Conservation (phyloP, 2,113 vertebrate genomes). For the Psophia crepitans region DNA sequence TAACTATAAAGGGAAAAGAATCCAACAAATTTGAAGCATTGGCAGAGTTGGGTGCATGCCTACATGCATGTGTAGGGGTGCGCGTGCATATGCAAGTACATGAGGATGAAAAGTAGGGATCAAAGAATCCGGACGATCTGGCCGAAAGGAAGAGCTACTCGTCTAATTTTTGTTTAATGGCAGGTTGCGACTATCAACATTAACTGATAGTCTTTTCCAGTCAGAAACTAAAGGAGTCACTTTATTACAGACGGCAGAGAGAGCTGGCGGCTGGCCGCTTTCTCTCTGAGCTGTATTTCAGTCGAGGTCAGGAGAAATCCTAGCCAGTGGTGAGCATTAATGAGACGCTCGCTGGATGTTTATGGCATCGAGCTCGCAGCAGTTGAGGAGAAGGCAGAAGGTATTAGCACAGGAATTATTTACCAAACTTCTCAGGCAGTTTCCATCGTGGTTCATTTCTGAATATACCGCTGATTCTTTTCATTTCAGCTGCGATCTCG, state of each 20-base stretch:
- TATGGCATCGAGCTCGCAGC: accelerated
- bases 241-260: neutral
- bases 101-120: neutral
- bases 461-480: neutral
- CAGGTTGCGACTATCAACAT: neutral
- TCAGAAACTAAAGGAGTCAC: neutral
- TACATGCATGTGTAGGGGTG: neutral
- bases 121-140: neutral
- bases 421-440: neutral
- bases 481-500: neutral
- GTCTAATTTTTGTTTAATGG: neutral
- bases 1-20: constrained; percentile 44
- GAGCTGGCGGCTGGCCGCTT: neutral
- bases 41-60: neutral
- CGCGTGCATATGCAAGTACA: neutral
- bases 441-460: neutral
- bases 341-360: neutral
- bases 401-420: neutral
- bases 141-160: neutral
- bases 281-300: neutral
- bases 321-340: neutral
- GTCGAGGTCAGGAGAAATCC: constrained; percentile 1
- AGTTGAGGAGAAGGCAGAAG: neutral
- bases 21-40: constrained; percentile 30
- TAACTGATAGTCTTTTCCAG: neutral